Evolutionary conservation across 2,113 vertebrate genomes (phyloP).

Genomic region (Drymodes brunneopygia): DNA sequence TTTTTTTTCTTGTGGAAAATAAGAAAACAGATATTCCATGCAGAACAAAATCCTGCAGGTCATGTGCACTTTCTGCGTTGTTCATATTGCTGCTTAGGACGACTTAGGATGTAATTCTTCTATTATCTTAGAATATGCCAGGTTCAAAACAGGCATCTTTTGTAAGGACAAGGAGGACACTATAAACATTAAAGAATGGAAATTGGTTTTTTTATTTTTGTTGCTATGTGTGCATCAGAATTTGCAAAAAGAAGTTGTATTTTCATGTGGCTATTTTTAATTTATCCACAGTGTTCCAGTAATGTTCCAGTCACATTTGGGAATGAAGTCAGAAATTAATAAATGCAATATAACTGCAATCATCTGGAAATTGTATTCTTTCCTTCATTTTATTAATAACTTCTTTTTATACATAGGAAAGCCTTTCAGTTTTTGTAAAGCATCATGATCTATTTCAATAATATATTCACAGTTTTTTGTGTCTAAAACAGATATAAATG

Average conservation of each 20-base stretch:
- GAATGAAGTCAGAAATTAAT: background rate
- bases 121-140: background rate
- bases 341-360: background rate
- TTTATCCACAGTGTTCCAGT: background rate
- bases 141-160: background rate
- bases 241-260: background rate
- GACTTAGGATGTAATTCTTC: background rate
- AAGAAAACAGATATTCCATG: background rate
- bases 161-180: background rate
- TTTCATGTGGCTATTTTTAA: background rate
- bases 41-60: background rate
- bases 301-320: background rate
- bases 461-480: background rate
- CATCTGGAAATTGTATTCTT: background rate
- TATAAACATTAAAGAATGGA: background rate
- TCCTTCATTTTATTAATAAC: background rate
- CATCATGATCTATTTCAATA: background rate
- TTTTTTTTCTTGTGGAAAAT: background rate
- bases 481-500: background rate
- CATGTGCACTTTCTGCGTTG: background rate
- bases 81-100: background rate
- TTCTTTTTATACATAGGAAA: background rate
- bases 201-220: background rate
- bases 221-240: background rate
- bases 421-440: background rate